phyloP scores from a whole-genome alignment of 2,888 invertebrate species.

The Pachliopta kotzebuea region DNA sequence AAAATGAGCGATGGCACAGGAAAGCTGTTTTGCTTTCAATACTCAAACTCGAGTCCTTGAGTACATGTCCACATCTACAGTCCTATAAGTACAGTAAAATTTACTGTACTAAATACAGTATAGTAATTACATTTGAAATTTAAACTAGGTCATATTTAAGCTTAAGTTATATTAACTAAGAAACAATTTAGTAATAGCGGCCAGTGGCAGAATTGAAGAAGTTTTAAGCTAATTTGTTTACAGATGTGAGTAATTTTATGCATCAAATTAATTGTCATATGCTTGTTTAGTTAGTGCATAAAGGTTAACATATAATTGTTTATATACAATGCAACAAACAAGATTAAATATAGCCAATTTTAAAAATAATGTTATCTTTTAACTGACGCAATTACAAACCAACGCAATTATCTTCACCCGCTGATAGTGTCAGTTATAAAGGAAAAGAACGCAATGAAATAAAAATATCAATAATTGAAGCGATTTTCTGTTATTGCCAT shows the following conservation, averaged over 20 bases:
- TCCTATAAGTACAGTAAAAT: too few relatives aligned
- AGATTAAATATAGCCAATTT: background rate
- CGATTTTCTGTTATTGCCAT: background rate
- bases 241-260: background rate
- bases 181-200: too few relatives aligned
- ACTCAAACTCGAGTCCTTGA: too few relatives aligned
- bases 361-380: conserved; percentile 1
- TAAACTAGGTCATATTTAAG: too few relatives aligned
- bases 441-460: background rate
- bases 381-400: background rate
- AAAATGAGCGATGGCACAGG: too few relatives aligned
- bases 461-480: background rate
- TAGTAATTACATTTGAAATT: too few relatives aligned
- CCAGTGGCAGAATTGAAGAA: background rate
- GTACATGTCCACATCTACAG: too few relatives aligned
- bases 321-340: background rate
- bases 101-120: too few relatives aligned
- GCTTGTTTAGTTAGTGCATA: background rate
- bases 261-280: background rate
- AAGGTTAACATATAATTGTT: background rate
- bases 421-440: background rate
- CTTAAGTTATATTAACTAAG: too few relatives aligned
- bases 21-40: too few relatives aligned
- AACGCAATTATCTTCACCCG: background rate
- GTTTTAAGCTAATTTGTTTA: background rate